Evolutionary conservation across 2,888 invertebrate species (phyloP), one percentile per base, ranked within the genome.

Genomic region (Drosophila siamana): DNA sequence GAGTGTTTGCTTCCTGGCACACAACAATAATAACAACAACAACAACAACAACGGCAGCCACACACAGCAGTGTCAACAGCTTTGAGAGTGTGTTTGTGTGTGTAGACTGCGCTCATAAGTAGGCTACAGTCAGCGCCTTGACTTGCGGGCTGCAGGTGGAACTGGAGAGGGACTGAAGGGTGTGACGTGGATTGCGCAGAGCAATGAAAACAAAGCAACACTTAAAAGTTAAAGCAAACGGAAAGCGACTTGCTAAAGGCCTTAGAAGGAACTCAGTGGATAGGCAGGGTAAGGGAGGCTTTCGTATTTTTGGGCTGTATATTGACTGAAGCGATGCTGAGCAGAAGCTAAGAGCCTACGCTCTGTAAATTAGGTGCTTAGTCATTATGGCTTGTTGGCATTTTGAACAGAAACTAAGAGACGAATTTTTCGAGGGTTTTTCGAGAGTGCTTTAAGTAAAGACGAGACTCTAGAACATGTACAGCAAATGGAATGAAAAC

Each of bases 1-100:
- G 69, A 85, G 79, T 83, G 87, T 78, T 85, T 87, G 87, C 74
- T 83, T 83, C 87, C 83, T 83, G 87, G 69, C 85, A 54, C 69
- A 83, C 69, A 71, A 69, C 66, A 72, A 59, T 66, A 69, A 56
- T 47, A 46, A 62, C 40, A 59, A 38, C 22, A 56, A 75, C 41
- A 52, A 83, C 69, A 71, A 69, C 66, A 72, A 59, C 69, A 69
- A 56, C 51, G 43, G 60, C 40, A 59, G 38, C 22, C 59, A 75
- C 41, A 52, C 56, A 46, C 48, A 69, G 48, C 82, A 87, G 67
- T 86, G 80, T 80, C 86, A 84, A 79, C 72, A 82, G 69, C 77
- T 74, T 61, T 63, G 69, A 56, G 62, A 48, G 68, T 61, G 69
- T 67, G 59, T 50, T 62, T 62, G 51, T 48, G 55, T 54, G 66